Evolutionary conservation across 2,888 invertebrate species (phyloP).

Genomic region (Altica lythri): DNA sequence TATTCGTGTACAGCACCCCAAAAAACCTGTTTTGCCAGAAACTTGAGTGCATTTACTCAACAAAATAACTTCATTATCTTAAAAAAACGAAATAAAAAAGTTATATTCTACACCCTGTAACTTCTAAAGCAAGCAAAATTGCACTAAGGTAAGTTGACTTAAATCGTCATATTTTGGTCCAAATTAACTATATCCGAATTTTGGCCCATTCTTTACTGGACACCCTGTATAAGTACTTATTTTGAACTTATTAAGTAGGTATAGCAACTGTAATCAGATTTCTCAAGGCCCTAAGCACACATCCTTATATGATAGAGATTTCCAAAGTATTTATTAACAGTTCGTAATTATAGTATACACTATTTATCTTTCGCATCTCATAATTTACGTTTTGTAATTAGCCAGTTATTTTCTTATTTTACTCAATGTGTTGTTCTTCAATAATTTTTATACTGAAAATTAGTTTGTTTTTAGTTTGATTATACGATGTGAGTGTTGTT

Average conservation of each 20-base stretch:
- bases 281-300: conserved; percentile 16
- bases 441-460: conserved; percentile 8
- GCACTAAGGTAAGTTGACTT: too few relatives aligned
- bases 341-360: conserved; percentile 29
- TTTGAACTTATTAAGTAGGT: conserved; percentile 5
- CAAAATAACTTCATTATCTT: too few relatives aligned
- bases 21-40: too few relatives aligned
- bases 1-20: too few relatives aligned
- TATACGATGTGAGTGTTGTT: background rate
- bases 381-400: conserved; percentile 35
- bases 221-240: background rate
- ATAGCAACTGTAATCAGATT: conserved; percentile 6
- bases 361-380: conserved; percentile 31
- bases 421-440: conserved; percentile 15
- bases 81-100: too few relatives aligned
- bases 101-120: too few relatives aligned
- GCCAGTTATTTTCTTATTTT: conserved; percentile 27
- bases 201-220: too few relatives aligned
- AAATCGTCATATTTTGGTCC: too few relatives aligned
- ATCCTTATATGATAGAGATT: conserved; percentile 24
- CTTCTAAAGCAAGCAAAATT: too few relatives aligned
- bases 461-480: conserved; percentile 9
- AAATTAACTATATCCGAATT: too few relatives aligned
- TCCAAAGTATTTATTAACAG: conserved; percentile 33
- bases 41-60: too few relatives aligned